Evolutionary conservation across 2,888 invertebrate genomes (phyloP).

Genomic region (Nowickia ferox): DNA sequence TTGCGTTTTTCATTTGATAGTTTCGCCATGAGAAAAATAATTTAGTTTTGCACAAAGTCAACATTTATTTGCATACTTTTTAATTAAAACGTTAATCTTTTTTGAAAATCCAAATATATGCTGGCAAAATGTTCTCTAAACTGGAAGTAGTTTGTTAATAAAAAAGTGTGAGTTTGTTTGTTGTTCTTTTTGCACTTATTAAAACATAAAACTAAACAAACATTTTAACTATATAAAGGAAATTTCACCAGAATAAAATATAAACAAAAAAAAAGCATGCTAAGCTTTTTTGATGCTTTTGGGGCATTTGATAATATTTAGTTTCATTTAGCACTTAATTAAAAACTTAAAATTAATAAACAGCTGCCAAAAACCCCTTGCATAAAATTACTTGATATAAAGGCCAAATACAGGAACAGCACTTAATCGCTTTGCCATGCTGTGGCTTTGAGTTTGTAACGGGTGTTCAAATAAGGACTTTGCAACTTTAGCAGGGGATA

Average conservation of each 20-base stretch:
- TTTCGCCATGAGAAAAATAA: background rate
- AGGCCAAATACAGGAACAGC: background rate
- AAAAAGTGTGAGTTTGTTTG: background rate
- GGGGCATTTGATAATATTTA: background rate
- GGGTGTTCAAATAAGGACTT: too few relatives aligned
- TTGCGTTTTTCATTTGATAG: conserved; percentile 1
- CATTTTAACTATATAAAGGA: background rate
- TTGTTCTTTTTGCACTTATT: conserved; percentile 8
- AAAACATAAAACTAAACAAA: conserved; percentile 7
- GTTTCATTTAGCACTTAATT: conserved; percentile 29
- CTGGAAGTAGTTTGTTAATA: background rate
- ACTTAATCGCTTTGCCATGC: too few relatives aligned
- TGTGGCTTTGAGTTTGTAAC: too few relatives aligned
- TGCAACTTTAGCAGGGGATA: too few relatives aligned
- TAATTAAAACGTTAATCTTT: conserved; percentile 11
- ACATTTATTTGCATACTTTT: conserved; percentile 31
- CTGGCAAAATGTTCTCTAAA: background rate
- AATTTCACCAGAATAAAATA: background rate
- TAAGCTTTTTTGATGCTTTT: background rate
- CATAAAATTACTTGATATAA: background rate
- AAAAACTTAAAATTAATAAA: conserved; percentile 35
- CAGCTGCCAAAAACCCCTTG: background rate
- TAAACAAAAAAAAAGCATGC: background rate
- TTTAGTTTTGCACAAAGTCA: background rate
- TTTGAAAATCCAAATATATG: background rate